Percentiles rank a stretch among this genome's conserved stretches.
Evolutionary conservation across 2,888 invertebrate species (phyloP).

Genomic region (Drosophila nr. perissopoda): DNA sequence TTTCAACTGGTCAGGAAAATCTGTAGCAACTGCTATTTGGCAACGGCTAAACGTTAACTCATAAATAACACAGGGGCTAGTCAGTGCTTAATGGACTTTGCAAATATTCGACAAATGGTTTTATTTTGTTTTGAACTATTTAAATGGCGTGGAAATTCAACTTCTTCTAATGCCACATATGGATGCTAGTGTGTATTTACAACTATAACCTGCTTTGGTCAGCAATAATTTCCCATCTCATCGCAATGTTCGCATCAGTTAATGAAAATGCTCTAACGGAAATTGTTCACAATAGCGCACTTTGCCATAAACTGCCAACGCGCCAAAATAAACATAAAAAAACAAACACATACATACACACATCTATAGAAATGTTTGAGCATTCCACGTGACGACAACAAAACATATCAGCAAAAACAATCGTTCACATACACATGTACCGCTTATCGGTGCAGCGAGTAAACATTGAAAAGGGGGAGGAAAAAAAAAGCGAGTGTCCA

Average conservation of each 20-base stretch:
- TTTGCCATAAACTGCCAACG: slow-evolving; percentile 32
- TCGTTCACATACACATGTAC: slow-evolving; percentile 22
- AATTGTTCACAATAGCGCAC: slow-evolving; percentile 13
- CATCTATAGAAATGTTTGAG: slow-evolving; percentile 11
- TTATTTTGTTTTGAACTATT: not conserved
- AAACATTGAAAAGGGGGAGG: slow-evolving; percentile 57
- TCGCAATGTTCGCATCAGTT: not conserved
- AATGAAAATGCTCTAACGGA: slow-evolving; percentile 20
- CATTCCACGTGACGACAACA: slow-evolving; percentile 58
- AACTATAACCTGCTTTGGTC: slow-evolving; percentile 5
- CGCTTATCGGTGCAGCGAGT: slow-evolving; percentile 55
- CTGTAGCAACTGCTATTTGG: not conserved
- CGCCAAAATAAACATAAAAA: slow-evolving; percentile 50
- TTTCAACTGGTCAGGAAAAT: not conserved
- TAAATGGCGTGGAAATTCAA: not conserved
- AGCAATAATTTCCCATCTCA: not conserved
- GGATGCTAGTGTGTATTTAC: not conserved
- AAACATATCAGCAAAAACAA: slow-evolving; percentile 53
- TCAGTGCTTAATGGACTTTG: not conserved
- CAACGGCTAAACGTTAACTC: not conserved
- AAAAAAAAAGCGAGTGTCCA: slow-evolving; percentile 25
- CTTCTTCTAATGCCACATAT: not conserved
- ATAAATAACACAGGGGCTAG: not conserved
- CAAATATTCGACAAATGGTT: not conserved
- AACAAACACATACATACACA: slow-evolving; percentile 6